phyloP scores from a whole-genome alignment of 2,888 invertebrate genomes.

The Xylota sylvarum region DNA sequence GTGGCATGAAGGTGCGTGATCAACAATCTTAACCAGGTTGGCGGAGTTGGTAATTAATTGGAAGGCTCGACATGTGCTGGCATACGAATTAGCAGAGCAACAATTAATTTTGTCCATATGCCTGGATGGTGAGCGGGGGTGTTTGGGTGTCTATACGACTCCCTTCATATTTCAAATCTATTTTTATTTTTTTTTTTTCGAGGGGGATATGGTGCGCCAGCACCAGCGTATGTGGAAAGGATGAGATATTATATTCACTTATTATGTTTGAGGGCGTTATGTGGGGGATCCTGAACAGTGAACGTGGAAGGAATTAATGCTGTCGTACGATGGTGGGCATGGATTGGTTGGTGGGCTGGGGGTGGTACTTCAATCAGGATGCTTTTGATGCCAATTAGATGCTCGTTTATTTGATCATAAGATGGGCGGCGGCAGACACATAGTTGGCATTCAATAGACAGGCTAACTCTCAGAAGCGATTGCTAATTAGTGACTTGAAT shows the following conservation, averaged over 20 bases:
- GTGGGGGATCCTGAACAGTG: constrained; percentile 52
- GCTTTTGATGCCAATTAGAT: constrained; percentile 76
- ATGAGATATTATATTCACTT: constrained; percentile 71
- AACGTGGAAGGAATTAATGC: constrained; percentile 73
- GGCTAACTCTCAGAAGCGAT: constrained; percentile 55
- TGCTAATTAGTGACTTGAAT: constrained; percentile 71
- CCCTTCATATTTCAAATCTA: constrained; percentile 60
- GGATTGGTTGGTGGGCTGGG: constrained; percentile 3
- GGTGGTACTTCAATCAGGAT: constrained; percentile 67
- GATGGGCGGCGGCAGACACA: constrained; percentile 60
- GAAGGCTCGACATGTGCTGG: constrained; percentile 70
- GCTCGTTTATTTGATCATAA: constrained; percentile 74
- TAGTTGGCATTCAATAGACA: constrained; percentile 68
- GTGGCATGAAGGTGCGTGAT: constrained; percentile 58
- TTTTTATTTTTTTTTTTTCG: constrained; percentile 26
- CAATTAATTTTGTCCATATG: constrained; percentile 73
- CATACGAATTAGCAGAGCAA: constrained; percentile 74
- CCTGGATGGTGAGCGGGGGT: not conserved
- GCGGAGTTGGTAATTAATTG: constrained; percentile 72
- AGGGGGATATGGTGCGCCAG: not conserved
- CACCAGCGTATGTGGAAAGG: constrained; percentile 12
- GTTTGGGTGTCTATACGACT: not conserved
- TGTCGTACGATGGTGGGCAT: constrained; percentile 13
- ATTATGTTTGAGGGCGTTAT: constrained; percentile 63
- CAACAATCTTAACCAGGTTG: constrained; percentile 62